These are phyloP conservation scores for Trichonephila clavipes DNA, from an alignment of 1,140 invertebrate genomes.

Conservation along the genomic window DNA sequence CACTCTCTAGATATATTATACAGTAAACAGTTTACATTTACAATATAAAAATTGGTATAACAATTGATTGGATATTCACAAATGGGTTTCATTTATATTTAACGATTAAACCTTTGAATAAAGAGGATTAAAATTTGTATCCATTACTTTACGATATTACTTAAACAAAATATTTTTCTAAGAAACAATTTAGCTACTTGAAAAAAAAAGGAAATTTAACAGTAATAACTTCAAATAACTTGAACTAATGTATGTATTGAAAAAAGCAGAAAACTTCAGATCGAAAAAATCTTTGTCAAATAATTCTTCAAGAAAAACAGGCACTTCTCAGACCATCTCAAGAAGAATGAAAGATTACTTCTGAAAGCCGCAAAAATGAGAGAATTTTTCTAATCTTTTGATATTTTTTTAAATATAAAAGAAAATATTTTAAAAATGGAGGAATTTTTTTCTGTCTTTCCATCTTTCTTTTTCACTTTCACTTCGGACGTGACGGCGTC, in stretches of 20 bases:
- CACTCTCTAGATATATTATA: too few species aligned
- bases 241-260: not conserved
- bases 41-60: too few species aligned
- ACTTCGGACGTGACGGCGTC: constrained; percentile 67
- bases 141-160: not conserved
- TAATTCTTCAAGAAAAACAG: not conserved
- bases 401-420: not conserved
- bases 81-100: too few species aligned
- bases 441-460: constrained; percentile 1
- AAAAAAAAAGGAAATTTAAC: not conserved
- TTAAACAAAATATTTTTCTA: not conserved
- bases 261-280: not conserved
- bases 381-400: constrained; percentile 65
- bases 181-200: too few species aligned
- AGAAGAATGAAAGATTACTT: constrained; percentile 53
- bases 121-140: too few species aligned
- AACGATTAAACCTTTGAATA: too few species aligned
- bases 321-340: not conserved
- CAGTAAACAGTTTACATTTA: too few species aligned
- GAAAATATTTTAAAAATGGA: not conserved
- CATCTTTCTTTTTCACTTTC: constrained; percentile 51
- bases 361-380: constrained; percentile 66
- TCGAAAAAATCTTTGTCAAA: constrained; percentile 22
- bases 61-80: too few species aligned
- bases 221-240: not conserved